Evolutionary conservation across 1,140 invertebrate genomes (phyloP).

Genomic region (Diabrotica undecimpunctata): DNA sequence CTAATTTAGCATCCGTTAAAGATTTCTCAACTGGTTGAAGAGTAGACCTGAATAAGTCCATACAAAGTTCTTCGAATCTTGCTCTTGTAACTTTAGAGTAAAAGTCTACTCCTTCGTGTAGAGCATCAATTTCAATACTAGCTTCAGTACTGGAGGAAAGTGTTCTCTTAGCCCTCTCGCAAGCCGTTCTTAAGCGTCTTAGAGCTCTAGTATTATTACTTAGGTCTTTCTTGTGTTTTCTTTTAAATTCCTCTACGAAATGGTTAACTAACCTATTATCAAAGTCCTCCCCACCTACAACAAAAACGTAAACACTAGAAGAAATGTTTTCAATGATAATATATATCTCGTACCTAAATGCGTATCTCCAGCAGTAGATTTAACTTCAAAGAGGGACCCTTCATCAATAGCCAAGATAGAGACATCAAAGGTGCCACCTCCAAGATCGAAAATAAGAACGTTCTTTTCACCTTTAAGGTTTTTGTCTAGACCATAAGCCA

Average conservation of each 20-base stretch:
- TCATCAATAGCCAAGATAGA: constrained; percentile 84
- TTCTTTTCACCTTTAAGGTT: constrained; percentile 77
- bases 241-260: constrained; percentile 72
- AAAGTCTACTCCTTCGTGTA: constrained; percentile 79
- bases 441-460: constrained; percentile 71
- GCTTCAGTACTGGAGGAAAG: constrained; percentile 66
- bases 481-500: constrained; percentile 82
- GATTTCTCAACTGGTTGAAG: constrained; percentile 70
- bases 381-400: constrained; percentile 76
- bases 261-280: constrained; percentile 79
- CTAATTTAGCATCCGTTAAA: constrained; percentile 70
- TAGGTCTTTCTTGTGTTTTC: constrained; percentile 79
- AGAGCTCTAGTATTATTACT: constrained; percentile 70
- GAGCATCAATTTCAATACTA: constrained; percentile 69
- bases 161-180: constrained; percentile 67
- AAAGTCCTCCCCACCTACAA: constrained; percentile 75
- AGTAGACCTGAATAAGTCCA: constrained; percentile 72
- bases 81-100: constrained; percentile 82
- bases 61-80: constrained; percentile 81
- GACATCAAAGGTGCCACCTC: constrained; percentile 79
- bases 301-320: constrained; percentile 41
- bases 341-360: constrained; percentile 39
- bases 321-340: no score
- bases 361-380: constrained; percentile 73
- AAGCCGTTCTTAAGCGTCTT: constrained; percentile 70